Evolutionary conservation across 2,113 vertebrate species (phyloP), one percentile per base, ranked within the genome.

Genomic region (Eretmochelys imbricata): DNA sequence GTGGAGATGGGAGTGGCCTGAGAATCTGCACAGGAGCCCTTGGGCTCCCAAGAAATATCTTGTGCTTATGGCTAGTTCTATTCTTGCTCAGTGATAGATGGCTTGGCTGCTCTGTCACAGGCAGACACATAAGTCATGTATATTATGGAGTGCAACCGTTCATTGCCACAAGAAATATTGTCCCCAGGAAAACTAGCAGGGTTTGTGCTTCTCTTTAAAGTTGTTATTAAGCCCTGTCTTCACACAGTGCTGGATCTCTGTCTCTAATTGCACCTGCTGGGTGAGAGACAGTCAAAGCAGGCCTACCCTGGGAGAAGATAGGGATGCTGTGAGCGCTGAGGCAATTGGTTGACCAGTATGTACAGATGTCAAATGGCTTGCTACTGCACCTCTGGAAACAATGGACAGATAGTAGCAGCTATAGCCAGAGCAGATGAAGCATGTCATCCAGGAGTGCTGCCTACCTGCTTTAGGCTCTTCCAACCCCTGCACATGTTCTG

Each of bases 381-480:
- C 27, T 87, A 27, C 87, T 79, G 83, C 29, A 89, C 16, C 38
- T 50, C 69, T 76, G 80, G 80, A 88, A 93, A 82, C 86, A 87
- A 50, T 9, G 72, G 46, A 91, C 55, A n/a, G 65, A 65, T 53
- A 87, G 57, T 86, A 93, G 86, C 95, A 90, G 88, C 59, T 84
- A 12, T 65, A 27, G 3, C 69, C 49, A 78, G 82, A 85, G 72
- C 54, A 94, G 46, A 88, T 57, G 85, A 90, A 75, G 90, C 0
- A 0, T 46, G 3, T 79, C 49, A 24, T 42, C 46, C 42, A 51
- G 59, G 62, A 91, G 55, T 2, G 46, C 62, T 92, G 90, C 89
- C 82, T 48, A 7, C 31, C 62, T 22, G 65, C 17, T 83, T 48
- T 65, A 79, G 59, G 46, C 13, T n/a, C 54, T 85, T 79, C 53